phyloP scores from a whole-genome alignment of 2,797 vertebrate genomes.

The Propithecus deckenii region DNA sequence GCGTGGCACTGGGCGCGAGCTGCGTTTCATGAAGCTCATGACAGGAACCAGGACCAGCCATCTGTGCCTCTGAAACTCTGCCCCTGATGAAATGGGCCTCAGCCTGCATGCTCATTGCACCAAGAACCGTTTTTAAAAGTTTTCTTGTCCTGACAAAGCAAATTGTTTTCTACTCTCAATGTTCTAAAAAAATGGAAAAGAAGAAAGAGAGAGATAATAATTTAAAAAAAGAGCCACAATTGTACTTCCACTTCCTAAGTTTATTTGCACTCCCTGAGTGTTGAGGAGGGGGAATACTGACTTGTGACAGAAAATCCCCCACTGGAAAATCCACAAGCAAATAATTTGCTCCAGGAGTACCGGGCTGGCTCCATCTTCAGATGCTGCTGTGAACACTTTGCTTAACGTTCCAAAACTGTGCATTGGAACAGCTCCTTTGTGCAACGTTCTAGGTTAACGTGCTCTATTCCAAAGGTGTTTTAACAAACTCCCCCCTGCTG shows the following conservation, averaged over 20 bases:
- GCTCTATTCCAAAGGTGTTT: neutral
- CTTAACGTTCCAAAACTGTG: neutral
- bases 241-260: neutral
- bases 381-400: neutral
- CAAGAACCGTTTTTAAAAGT: neutral
- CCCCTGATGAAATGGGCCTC: neutral
- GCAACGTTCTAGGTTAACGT: neutral
- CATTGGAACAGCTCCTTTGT: neutral
- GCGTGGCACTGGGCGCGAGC: fast-evolving
- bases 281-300: neutral
- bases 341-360: neutral
- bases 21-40: neutral
- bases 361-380: neutral
- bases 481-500: neutral
- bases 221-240: neutral
- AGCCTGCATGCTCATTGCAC: neutral
- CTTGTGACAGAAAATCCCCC: neutral
- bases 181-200: neutral
- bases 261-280: neutral
- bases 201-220: neutral
- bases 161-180: neutral
- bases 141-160: neutral
- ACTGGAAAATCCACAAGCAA: neutral
- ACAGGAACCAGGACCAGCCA: neutral
- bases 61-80: neutral